These are phyloP conservation scores for Ophiothrix spiculata DNA, from an alignment of 35 echinoderm and acorn worm species.

Conservation along the genomic window DNA sequence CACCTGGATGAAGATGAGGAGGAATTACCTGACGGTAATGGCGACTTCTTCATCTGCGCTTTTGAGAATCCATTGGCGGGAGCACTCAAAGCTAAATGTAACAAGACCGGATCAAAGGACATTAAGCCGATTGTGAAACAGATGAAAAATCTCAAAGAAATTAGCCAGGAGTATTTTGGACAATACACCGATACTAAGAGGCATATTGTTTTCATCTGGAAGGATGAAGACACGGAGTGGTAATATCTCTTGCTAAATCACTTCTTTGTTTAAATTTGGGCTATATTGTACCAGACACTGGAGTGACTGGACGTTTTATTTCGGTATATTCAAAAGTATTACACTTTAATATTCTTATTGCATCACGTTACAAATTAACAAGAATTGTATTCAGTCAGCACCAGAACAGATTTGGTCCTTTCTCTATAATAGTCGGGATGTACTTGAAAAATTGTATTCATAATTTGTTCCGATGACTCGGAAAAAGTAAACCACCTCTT, in stretches of 20 bases:
- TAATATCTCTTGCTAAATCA: too few species aligned
- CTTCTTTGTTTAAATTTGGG: not conserved
- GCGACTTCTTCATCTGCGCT: not conserved
- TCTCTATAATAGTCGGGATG: too few species aligned
- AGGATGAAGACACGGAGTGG: not conserved
- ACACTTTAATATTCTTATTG: not conserved
- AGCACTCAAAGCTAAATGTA: not conserved
- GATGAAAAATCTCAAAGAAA: not conserved
- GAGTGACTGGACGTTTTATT: not conserved
- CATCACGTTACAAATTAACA: not conserved
- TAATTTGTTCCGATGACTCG: too few species aligned
- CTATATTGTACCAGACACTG: not conserved
- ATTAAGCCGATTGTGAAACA: not conserved
- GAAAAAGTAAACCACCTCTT: too few species aligned
- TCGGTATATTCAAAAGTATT: not conserved
- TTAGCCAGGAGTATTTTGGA: not conserved
- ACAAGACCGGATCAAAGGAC: not conserved
- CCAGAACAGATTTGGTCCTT: too few species aligned
- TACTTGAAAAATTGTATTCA: too few species aligned
- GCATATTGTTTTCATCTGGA: slow-evolving; percentile 4
- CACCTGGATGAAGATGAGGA: not conserved
- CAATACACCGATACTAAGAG: not conserved
- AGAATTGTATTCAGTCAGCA: not conserved
- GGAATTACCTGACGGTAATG: not conserved
- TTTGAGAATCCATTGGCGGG: slow-evolving; percentile 1